Base-by-base conservation (phyloP, 2,888 invertebrate genomes). In the Atethmia centrago region DNA sequence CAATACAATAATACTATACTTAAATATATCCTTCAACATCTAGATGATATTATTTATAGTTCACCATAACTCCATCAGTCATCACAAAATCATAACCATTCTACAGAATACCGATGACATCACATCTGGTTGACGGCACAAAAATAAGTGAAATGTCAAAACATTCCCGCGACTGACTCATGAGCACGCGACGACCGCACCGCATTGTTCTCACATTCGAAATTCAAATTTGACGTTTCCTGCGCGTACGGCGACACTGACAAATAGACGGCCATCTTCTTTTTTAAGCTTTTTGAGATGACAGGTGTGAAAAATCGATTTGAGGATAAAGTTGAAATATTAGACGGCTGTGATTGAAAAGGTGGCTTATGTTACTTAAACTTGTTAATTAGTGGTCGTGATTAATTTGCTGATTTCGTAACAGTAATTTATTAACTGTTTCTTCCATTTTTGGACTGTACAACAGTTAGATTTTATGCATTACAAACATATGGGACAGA, bases 141-240 rank as follows among this genome's bases (percentile, higher is more conserved):
- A 65, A 71, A 79, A 83, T 83, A 83, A 83, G 79, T 81, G 83
- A 88, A 85, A 88, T 82, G 83, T 87, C 87, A 85, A 85, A 87
- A 89, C 88, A 89, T 87, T 85, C 82, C 83, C 83, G 36, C 36
- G 36, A 36, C 75, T 86, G 88, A 83, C 68, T 87, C 84, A 82
- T 59, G 71, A 79, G 74, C 84, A 72, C 80, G 77, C 77, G 74
- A 74, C 86, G 80, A 80, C 65, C 85, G 77, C 71, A 58, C 49
- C 66, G 77, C 82, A 84, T 85, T 84, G 82, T 82, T 84, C 86
- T 87, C 85, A 79, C 80, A 87, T 91, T 92, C 91, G 87, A 92
- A 92, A 90, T 92, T 92, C 88, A 92, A 93, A 92, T 93, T 87
- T 90, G 89, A 92, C 87, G 79, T 90, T 88, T 90, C 89, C 88